Base-by-base conservation (phyloP, 2,888 invertebrate species). In the Drosophila pseudotalamancana region DNA sequence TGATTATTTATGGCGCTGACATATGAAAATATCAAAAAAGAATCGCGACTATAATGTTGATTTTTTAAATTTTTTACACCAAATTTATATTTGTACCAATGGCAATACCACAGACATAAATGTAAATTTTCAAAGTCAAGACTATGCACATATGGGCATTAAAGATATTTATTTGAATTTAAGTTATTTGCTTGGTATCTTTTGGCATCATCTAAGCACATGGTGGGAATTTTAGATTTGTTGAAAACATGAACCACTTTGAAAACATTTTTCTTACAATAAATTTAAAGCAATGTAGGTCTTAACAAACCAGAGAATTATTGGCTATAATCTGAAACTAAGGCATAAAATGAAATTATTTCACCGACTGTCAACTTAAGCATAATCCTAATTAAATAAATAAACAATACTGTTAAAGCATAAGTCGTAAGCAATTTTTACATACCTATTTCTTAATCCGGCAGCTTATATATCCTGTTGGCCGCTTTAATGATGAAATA, bases 1-100 rank as follows among this genome's bases (percentile, higher is more conserved):
- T 68, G 74, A 83, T 83, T 84, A 82, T 84, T 87, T 84, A 82
- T 77, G 81, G 66, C 50, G 43, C 55, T 59, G 62, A 51, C 76
- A 65, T 42, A 57, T 60, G 40, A 43, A 43, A 60, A 60, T 56
- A 42, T 34, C 60, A 27, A 49, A 59, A 23, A 45, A 35, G 29
- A 43, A 63, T 62, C 32, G 60, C 45, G 40, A 56, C 69, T 61
- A 43, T 40, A 35, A 37, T 54, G 75, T 56, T 70, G 53, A 49
- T 59, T 68, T 59, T 32, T 25, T 64, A 48, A 25, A 18, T 85
- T 56, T 51, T 66, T 65, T 60, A 70, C 51, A 51, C 40, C 23
- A 46, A 60, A 63, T 75, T 70, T 72, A 64, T 72, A 55, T 42
- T 50, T 40, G 48, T 45, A 18, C 23, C 48, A 27, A 18, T 18